Conservation (phyloP, 2,797 vertebrate species). For the Xerus rutilus region DNA sequence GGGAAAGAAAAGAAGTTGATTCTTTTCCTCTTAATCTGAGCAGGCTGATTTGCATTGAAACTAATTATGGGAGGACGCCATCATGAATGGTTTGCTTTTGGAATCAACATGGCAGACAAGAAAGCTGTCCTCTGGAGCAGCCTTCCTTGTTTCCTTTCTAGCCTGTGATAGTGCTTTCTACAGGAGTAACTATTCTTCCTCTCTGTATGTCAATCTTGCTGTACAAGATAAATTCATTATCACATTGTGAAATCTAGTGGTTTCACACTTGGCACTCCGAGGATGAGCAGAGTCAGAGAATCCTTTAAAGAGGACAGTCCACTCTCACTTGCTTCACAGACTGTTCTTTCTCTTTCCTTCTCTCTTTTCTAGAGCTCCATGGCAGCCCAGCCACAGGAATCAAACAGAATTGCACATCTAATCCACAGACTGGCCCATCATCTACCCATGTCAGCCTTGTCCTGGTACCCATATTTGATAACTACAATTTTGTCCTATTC, state of each 20-base stretch:
- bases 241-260: background rate
- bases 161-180: background rate
- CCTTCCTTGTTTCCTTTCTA: conserved; percentile 12
- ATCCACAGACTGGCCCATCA: background rate
- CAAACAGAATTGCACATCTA: background rate
- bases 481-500: background rate
- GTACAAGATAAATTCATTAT: background rate
- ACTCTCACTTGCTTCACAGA: background rate
- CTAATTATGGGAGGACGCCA: conserved; percentile 18
- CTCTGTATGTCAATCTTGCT: background rate
- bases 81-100: conserved; percentile 59
- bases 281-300: background rate
- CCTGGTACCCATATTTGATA: background rate
- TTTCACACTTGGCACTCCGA: background rate
- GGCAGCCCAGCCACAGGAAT: conserved; percentile 14
- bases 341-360: background rate
- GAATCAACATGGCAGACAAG: background rate
- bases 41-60: conserved; percentile 53
- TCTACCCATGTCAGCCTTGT: background rate
- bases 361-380: background rate
- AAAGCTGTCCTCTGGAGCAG: conserved; percentile 9
- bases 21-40: conserved; percentile 43
- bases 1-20: background rate
- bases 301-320: background rate
- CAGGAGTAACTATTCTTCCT: conserved; percentile 34